These are phyloP conservation scores for Pocillopora meandrina DNA, from an alignment of 92 coral and sea anemone genomes.

Conservation along the genomic window DNA sequence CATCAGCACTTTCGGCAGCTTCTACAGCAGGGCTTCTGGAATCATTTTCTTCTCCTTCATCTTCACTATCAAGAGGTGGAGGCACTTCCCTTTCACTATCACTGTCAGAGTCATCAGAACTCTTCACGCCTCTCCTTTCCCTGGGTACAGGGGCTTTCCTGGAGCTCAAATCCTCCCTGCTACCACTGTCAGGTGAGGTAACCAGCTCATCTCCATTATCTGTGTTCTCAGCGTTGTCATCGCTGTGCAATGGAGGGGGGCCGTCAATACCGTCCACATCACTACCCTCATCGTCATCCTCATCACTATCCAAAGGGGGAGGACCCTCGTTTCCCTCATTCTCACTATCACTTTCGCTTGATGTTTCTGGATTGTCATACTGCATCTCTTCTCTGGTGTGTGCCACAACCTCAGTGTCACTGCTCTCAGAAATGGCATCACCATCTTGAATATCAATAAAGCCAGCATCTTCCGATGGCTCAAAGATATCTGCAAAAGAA, in stretches of 20 bases:
- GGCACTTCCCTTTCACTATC: conserved; percentile 54
- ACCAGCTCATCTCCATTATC: conserved; percentile 34
- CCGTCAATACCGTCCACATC: conserved; percentile 59
- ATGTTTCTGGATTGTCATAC: conserved; percentile 59
- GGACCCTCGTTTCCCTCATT: conserved; percentile 66
- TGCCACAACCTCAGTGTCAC: conserved; percentile 90
- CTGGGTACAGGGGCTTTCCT: background rate
- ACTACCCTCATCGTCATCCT: conserved; percentile 74
- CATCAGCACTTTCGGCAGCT: conserved; percentile 4
- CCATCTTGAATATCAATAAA: conserved; percentile 86
- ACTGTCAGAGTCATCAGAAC: conserved; percentile 11
- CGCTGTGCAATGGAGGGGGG: conserved; percentile 74
- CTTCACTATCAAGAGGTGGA: conserved; percentile 57
- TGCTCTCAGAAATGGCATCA: conserved; percentile 83
- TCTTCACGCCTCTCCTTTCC: background rate
- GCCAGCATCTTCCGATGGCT: conserved; percentile 59
- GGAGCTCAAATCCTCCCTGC: conserved; percentile 16
- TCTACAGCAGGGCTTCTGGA: conserved; percentile 12
- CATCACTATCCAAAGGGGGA: conserved; percentile 77
- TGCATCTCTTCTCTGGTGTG: conserved; percentile 72
- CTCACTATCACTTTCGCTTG: conserved; percentile 48
- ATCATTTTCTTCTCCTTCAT: conserved; percentile 35
- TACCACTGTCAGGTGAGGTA: conserved; percentile 27
- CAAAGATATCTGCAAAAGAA: conserved; percentile 82
- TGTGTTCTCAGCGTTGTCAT: conserved; percentile 37